Evolutionary conservation across 2,888 invertebrate species (phyloP), one percentile per base, ranked within the genome.

Genomic region (Phorcus lineatus): DNA sequence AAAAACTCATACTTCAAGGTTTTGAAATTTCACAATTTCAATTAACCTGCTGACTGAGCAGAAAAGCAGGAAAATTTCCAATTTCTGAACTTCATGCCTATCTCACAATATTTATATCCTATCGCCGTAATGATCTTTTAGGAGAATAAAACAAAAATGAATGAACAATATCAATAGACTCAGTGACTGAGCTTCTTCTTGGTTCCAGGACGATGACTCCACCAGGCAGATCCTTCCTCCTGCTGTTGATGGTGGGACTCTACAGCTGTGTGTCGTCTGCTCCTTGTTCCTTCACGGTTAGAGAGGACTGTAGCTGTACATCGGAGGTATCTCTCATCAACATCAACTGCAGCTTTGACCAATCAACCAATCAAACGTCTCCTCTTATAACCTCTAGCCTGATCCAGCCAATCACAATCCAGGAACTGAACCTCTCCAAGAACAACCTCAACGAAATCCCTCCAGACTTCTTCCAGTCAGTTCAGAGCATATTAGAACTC

Each of bases 371-470:
- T 55, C 7, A 28, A 55, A 28, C 76, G 1, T 3, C 19, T 9
- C 19, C 62, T 16, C 17, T 67, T 0, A 66, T 78, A 9, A 62
- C 28, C 17, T 47, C 36, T 47, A 54, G 16, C 22, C 11, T 19
- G 0, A 54, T 17, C 53, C 19, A 47, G n/a, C 22, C 62, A 36
- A 55, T 74, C 52, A 28, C 17, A 53, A 54, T 80, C 36, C 22
- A 70, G 6, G 52, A 36, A 0, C 78, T 84, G 1, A 62, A 82
- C 28, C 67, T 84, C 4, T 75, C 80, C 17, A 17, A 67, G 24
- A 82, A 81, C 53, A 53, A 79, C 40, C 57, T 84, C 24, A 47
- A 47, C 4, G 52, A 36, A 16, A 52, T 84, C 13, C 81, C 82
- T 9, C 47, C 36, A 1, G 52, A 74, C 22, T 80, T 84, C 74